These are phyloP conservation scores for Pocillopora grandis DNA, from an alignment of 92 coral and sea anemone species.

Conservation along the genomic window DNA sequence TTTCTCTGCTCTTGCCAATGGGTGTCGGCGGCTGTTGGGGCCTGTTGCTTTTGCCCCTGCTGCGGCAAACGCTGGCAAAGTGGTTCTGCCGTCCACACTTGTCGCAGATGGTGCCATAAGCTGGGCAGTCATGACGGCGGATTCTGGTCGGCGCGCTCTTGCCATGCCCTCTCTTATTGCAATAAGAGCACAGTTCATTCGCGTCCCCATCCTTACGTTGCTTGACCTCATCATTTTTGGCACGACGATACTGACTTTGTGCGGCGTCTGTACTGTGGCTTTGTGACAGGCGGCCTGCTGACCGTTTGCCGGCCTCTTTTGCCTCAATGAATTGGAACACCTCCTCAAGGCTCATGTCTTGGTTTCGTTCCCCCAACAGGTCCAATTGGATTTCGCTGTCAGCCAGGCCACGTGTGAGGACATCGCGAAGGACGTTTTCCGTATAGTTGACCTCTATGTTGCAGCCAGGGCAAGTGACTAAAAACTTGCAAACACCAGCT, in stretches of 20 bases:
- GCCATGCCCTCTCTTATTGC: slow-evolving; percentile 68
- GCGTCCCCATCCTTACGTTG: slow-evolving; percentile 28
- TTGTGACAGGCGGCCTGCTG: slow-evolving; percentile 60
- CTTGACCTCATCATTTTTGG: slow-evolving; percentile 34
- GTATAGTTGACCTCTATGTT: slow-evolving; percentile 52
- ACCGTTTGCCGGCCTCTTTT: slow-evolving; percentile 65
- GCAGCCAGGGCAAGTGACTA: slow-evolving; percentile 44
- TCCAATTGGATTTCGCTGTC: slow-evolving; percentile 57
- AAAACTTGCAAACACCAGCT: slow-evolving; percentile 50
- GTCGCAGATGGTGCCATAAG: slow-evolving; percentile 52
- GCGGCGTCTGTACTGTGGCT: slow-evolving; percentile 57
- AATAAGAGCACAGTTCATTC: slow-evolving; percentile 49
- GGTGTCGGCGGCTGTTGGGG: not conserved
- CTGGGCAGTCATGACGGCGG: slow-evolving; percentile 56
- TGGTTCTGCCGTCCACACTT: slow-evolving; percentile 53
- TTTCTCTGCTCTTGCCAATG: not conserved
- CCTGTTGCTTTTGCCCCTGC: slow-evolving; percentile 33
- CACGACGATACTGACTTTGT: slow-evolving; percentile 50
- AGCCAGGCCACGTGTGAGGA: too few species aligned
- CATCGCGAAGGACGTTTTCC: slow-evolving; percentile 29
- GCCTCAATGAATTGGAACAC: slow-evolving; percentile 60
- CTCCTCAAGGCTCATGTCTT: slow-evolving; percentile 54
- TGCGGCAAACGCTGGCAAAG: slow-evolving; percentile 47
- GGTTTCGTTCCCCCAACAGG: slow-evolving; percentile 53
- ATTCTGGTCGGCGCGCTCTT: slow-evolving; percentile 46